Conservation (phyloP, 1,140 invertebrate genomes). For the Euglossa dilemma region DNA sequence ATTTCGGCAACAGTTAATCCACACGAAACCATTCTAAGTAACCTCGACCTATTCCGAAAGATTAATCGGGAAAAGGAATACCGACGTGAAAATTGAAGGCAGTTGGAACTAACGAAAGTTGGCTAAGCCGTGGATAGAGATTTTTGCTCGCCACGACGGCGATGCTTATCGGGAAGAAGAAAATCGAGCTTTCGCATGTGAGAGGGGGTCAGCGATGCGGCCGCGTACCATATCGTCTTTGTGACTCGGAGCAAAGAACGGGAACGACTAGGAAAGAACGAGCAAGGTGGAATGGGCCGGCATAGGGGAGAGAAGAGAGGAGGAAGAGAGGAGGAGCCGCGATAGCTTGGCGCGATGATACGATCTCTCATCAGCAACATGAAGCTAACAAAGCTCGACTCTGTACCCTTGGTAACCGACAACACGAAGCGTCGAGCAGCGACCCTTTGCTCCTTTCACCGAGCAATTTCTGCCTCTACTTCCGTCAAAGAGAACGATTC, state of each 20-base stretch:
- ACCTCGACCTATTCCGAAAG: background rate
- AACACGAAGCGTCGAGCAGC: conserved; percentile 37
- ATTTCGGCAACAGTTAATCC: too few species aligned
- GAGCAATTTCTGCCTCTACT: conserved; percentile 45
- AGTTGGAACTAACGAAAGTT: background rate
- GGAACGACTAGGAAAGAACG: background rate
- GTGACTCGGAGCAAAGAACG: conserved; percentile 9
- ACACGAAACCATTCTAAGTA: too few species aligned
- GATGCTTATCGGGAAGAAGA: conserved; percentile 25
- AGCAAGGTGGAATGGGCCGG: conserved; percentile 2
- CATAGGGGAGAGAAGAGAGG: background rate
- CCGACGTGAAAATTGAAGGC: conserved; percentile 1
- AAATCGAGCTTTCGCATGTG: conserved; percentile 34
- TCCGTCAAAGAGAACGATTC: conserved; percentile 56
- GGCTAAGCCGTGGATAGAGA: background rate
- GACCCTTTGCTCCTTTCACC: conserved; percentile 54
- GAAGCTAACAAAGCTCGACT: conserved; percentile 61
- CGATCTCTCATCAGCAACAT: conserved; percentile 65
- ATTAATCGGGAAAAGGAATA: background rate
- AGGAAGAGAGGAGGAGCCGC: background rate
- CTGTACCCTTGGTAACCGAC: conserved; percentile 44
- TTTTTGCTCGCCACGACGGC: background rate
- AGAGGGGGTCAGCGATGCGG: conserved; percentile 6
- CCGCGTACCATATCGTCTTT: conserved; percentile 32
- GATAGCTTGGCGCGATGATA: conserved; percentile 52